Conservation (phyloP, 2,888 invertebrate genomes). For the Acronicta alni region DNA sequence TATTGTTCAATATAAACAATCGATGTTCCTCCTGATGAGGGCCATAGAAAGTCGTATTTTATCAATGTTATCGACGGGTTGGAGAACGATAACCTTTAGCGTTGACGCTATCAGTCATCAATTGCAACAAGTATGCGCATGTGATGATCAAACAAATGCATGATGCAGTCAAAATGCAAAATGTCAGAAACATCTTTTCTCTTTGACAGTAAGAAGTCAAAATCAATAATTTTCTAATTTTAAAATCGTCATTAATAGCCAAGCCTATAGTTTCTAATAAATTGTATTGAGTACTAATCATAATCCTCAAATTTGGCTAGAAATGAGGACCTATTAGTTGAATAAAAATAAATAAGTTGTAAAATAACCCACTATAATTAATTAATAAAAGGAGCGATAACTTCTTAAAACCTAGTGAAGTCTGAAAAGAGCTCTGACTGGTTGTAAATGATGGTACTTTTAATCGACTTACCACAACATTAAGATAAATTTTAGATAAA, state of each 20-base stretch:
- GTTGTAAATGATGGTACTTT: too few species aligned
- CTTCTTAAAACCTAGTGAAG: background rate
- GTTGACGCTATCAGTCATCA: conserved; percentile 48
- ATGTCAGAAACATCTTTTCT: background rate
- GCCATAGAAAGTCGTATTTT: conserved; percentile 35
- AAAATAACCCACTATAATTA: conserved; percentile 3
- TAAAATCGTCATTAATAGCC: background rate
- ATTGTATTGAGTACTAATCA: background rate
- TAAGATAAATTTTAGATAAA: too few species aligned
- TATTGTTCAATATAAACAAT: conserved; percentile 78
- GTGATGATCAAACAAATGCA: conserved; percentile 25
- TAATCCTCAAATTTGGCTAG: background rate
- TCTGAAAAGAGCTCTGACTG: background rate
- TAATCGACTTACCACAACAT: background rate
- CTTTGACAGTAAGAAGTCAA: background rate
- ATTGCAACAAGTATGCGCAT: conserved; percentile 42
- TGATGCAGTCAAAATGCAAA: conserved; percentile 1
- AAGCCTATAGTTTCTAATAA: background rate
- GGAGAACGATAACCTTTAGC: conserved; percentile 56
- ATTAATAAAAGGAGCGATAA: background rate
- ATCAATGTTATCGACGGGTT: conserved; percentile 43
- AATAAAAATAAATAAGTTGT: conserved; percentile 22
- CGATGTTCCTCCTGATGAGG: conserved; percentile 63
- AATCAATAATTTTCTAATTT: background rate
- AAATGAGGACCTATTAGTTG: conserved; percentile 5